These are phyloP conservation scores for Ophion ventricosus DNA, from an alignment of 2,888 invertebrate species.

Conservation along the genomic window DNA sequence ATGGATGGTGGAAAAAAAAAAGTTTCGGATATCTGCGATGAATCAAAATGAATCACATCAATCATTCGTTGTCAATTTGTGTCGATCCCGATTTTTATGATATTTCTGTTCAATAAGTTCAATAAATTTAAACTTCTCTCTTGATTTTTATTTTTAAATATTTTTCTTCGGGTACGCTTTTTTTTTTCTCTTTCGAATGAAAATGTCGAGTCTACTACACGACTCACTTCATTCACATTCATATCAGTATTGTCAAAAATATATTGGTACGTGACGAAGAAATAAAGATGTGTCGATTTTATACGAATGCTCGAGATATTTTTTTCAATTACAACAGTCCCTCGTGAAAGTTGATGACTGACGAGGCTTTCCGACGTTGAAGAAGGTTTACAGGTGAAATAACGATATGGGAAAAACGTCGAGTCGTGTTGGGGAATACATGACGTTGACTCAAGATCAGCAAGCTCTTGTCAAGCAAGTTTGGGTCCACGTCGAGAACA, in stretches of 20 bases:
- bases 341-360: not conserved
- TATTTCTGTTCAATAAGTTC: slow-evolving; percentile 52
- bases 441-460: slow-evolving; percentile 68
- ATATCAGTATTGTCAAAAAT: not conserved
- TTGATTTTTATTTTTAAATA: not conserved
- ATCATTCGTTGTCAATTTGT: slow-evolving; percentile 22
- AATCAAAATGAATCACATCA: slow-evolving; percentile 36
- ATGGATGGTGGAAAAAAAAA: not conserved
- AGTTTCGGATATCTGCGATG: slow-evolving; percentile 9
- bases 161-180: not conserved
- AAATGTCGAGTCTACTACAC: not conserved
- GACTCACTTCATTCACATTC: slow-evolving; percentile 14
- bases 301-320: not conserved
- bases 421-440: slow-evolving; percentile 44
- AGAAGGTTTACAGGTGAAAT: slow-evolving; percentile 1
- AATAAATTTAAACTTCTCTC: slow-evolving; percentile 46
- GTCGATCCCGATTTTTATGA: slow-evolving; percentile 39
- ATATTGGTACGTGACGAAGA: slow-evolving; percentile 2
- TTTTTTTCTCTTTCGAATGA: not conserved
- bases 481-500: slow-evolving; percentile 73
- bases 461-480: slow-evolving; percentile 68
- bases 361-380: slow-evolving; percentile 11
- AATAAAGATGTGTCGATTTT: not conserved
- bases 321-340: not conserved
- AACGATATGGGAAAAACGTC: slow-evolving; percentile 55